Conservation (phyloP, 2,888 invertebrate species). For the Venustoraphidia nigricollis region DNA sequence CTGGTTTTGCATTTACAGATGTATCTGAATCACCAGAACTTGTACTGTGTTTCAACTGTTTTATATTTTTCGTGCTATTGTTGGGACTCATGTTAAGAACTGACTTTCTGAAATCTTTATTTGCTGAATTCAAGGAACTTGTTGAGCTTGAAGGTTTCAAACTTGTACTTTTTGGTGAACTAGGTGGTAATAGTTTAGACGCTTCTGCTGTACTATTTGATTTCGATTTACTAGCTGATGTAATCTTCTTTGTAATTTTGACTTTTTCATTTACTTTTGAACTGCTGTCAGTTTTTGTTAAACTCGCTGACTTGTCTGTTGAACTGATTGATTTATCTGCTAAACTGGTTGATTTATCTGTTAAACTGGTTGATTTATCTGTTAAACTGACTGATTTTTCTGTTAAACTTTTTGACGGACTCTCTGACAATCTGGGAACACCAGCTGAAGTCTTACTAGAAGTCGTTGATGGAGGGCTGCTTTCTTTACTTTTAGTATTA, state of each 20-base stretch:
- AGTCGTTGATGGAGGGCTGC: too few species aligned
- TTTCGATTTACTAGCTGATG: slow-evolving; percentile 15
- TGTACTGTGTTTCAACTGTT: slow-evolving; percentile 27
- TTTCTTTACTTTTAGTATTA: background rate
- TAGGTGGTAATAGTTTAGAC: slow-evolving; percentile 16
- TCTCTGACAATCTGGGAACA: too few species aligned
- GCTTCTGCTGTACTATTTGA: slow-evolving; percentile 13
- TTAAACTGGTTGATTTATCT: slow-evolving; percentile 3
- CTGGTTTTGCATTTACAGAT: too few species aligned
- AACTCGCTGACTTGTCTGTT: background rate
- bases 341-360: background rate
- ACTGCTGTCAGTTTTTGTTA: slow-evolving; percentile 3
- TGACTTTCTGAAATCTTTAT: slow-evolving; percentile 62
- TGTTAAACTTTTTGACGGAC: background rate
- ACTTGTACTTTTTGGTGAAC: slow-evolving; percentile 23
- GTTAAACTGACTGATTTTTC: slow-evolving; percentile 2
- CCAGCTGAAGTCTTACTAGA: background rate
- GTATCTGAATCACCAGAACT: slow-evolving; percentile 29
- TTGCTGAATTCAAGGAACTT: slow-evolving; percentile 30
- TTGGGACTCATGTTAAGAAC: slow-evolving; percentile 47
- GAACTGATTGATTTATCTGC: slow-evolving; percentile 3
- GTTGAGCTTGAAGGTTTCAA: slow-evolving; percentile 21
- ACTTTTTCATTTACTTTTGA: background rate
- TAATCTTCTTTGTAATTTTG: slow-evolving; percentile 14
- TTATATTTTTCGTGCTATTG: slow-evolving; percentile 22